Evolutionary conservation across 2,888 invertebrate species (phyloP), one percentile per base, ranked within the genome.

Genomic region (Cataglyphis altisquamis): DNA sequence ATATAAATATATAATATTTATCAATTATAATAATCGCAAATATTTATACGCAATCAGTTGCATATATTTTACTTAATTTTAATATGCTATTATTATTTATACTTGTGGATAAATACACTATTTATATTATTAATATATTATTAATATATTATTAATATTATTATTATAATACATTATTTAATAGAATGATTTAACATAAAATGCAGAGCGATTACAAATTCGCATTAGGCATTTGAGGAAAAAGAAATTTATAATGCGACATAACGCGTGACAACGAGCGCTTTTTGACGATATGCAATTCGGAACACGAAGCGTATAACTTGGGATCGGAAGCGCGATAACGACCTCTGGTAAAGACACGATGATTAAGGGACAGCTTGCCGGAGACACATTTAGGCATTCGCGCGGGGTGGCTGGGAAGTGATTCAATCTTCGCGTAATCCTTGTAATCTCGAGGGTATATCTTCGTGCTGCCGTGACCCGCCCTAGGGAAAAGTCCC

Each of bases 381-480:
- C 84, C 74, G 82, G 88, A 88, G 91, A 90, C 90, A 88, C 91
- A 85, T 92, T 92, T 91, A 88, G 87, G 88, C 88, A 88, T 86
- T 90, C 78, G 72, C 78, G 84, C 83, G 86, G 90, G 87, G 87
- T 89, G 89, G 89, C 88, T 91, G 87, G 92, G 90, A 93, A 92
- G 92, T 93, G 93, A 94, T 93, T 93, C 93, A 92, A 93, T 93
- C 92, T 92, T 89, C 87, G 88, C 91, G 91, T 93, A 93, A 93
- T 93, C 93, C 90, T 90, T 90, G 88, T 93, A 93, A 94, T 94
- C 93, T 92, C 92, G 67, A 66, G 92, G 91, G 91, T 89, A 92
- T 91, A 85, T 85, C 86, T 84, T 75, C 86, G 88, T 78, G 86
- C 86, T 80, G 66, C 77, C 73, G 48, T 70, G 70, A 52, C 70